Conservation (phyloP, 1,140 invertebrate species). For the Drosophila fuyamai region DNA sequence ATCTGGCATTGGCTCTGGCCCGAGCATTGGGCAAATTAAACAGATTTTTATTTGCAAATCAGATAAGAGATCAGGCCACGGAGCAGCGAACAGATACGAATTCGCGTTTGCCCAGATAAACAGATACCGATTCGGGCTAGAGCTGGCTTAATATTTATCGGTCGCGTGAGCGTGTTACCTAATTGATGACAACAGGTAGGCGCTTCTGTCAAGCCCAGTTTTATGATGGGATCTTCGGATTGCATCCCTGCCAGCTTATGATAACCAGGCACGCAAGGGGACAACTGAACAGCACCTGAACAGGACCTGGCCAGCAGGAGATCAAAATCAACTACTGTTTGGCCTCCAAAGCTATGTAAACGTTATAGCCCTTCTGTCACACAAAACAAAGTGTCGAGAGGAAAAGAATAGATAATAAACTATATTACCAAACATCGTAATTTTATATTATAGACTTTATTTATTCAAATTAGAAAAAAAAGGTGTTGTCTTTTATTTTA, state of each 20-base stretch:
- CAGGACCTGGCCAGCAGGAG: conserved; percentile 53
- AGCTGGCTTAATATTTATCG: conserved; percentile 73
- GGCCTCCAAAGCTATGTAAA: background rate
- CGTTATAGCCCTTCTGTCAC: background rate
- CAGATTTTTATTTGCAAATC: conserved; percentile 79
- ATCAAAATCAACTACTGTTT: conserved; percentile 36
- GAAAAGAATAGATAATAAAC: too few species aligned
- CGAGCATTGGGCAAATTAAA: conserved; percentile 54
- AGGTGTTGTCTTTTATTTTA: too few species aligned
- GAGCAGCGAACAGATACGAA: conserved; percentile 40
- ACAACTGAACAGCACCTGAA: background rate
- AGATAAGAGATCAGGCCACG: conserved; percentile 71
- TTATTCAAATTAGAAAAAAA: too few species aligned
- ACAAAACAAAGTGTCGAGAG: background rate
- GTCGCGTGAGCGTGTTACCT: conserved; percentile 84
- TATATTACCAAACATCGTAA: too few species aligned
- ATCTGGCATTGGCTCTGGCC: conserved; percentile 24
- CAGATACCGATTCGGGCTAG: conserved; percentile 31
- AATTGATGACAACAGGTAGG: conserved; percentile 85
- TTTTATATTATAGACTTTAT: too few species aligned
- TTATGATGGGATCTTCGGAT: conserved; percentile 40
- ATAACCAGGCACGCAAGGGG: conserved; percentile 57
- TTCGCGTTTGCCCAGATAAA: conserved; percentile 8
- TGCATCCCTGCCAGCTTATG: conserved; percentile 55
- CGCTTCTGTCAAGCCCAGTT: conserved; percentile 71